These are phyloP conservation scores for Periophthalmodon schlosseri DNA, from an alignment of 2,113 vertebrate species.

Conservation along the genomic window DNA sequence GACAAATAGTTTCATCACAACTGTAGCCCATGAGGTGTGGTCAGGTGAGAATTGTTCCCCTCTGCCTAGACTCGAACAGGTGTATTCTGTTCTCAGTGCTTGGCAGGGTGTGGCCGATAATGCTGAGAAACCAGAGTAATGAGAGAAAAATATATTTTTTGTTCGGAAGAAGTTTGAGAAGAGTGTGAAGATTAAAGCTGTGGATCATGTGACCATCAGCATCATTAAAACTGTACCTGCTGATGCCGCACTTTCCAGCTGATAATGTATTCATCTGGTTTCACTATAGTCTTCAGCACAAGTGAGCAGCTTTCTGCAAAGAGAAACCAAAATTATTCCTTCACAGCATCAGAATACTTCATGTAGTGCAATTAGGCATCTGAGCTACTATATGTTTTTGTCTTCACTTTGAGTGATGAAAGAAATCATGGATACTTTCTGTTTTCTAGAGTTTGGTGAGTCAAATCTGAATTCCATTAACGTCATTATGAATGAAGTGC, in stretches of 20 bases:
- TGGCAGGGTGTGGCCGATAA: neutral
- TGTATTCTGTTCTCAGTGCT: neutral
- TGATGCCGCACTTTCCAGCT: slow-evolving; percentile 35
- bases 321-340: neutral
- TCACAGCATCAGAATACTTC: neutral
- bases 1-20: neutral
- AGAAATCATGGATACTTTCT: neutral
- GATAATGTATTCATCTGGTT: slow-evolving; percentile 31
- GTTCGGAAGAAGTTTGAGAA: neutral
- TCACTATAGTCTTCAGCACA: slow-evolving; percentile 2
- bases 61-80: neutral
- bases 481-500: too few species aligned
- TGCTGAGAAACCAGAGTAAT: slow-evolving; percentile 3
- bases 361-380: neutral
- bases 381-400: neutral
- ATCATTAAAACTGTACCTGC: slow-evolving; percentile 44
- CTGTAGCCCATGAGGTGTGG: neutral
- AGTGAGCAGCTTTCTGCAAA: neutral
- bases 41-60: slow-evolving; percentile 3
- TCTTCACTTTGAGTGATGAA: neutral
- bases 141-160: slow-evolving; percentile 5
- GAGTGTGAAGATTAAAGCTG: slow-evolving; percentile 20
- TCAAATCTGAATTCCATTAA: neutral
- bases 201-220: slow-evolving; percentile 16
- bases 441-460: neutral